These are phyloP conservation scores for Dasysyrphus albostriatus DNA, from an alignment of 2,888 invertebrate genomes.

Conservation along the genomic window DNA sequence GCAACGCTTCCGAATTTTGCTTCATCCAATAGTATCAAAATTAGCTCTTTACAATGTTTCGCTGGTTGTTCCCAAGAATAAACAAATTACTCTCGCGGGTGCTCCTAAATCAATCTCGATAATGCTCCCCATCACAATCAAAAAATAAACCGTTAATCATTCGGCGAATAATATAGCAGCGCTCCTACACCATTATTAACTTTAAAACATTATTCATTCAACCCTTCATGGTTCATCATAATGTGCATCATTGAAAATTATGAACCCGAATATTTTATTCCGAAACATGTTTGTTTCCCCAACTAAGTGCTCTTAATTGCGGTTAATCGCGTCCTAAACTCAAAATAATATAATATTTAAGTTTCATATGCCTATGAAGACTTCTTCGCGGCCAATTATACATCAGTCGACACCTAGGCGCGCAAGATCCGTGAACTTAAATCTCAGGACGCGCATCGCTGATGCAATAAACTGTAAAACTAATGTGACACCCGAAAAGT, in stretches of 20 bases:
- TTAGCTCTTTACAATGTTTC: constrained; percentile 27
- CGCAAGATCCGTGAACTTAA: constrained; percentile 40
- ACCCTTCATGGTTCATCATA: constrained; percentile 59
- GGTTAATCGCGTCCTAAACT: constrained; percentile 73
- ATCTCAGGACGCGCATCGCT: constrained; percentile 58
- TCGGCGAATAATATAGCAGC: constrained; percentile 66
- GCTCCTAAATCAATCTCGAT: constrained; percentile 61
- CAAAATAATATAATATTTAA: constrained; percentile 49
- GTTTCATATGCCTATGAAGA: constrained; percentile 18
- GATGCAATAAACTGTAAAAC: constrained; percentile 74
- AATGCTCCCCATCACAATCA: constrained; percentile 18
- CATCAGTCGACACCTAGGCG: constrained; percentile 71
- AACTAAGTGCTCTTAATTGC: constrained; percentile 74
- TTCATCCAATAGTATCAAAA: constrained; percentile 8
- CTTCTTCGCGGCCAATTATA: constrained; percentile 69
- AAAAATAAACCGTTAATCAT: constrained; percentile 64
- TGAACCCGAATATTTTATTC: constrained; percentile 72
- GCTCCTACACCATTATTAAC: constrained; percentile 31
- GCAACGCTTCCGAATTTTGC: not conserved
- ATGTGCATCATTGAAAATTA: constrained; percentile 66
- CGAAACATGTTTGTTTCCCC: constrained; percentile 64
- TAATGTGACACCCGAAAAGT: constrained; percentile 72
- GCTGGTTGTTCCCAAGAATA: constrained; percentile 28
- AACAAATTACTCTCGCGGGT: constrained; percentile 55
- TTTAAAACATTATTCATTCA: constrained; percentile 61